Base-by-base conservation (phyloP, 2,113 vertebrate genomes). In the Petroica traversi region DNA sequence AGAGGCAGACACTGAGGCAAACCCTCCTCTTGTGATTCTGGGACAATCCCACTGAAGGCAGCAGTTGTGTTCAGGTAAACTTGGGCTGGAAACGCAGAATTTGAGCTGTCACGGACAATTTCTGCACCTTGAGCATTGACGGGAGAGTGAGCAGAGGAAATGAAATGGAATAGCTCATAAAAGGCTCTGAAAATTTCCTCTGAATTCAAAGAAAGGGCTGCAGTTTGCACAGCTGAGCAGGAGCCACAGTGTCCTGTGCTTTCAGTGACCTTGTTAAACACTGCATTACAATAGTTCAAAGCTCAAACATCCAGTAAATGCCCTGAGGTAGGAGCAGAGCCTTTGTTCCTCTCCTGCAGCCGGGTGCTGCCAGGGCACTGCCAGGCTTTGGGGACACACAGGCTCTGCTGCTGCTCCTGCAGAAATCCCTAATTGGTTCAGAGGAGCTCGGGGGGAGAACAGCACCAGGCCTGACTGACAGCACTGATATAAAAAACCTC, bases 381-480 rank as follows among this genome's bases (percentile, higher is more conserved):
- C 49, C 41, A 33, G 69, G 48, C 40, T 54, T 25, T 29, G 85
- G 72, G 68, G 23, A 43, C 86, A 41, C 41, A 41, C 31, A n/a
- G n/a, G n/a, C n/a, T n/a, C 85, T 8, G 64, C 85, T 2, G 0
- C 40, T 8, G 66, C 69, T 84, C 76, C 66, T 0, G 15, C 49
- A 73, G 71, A 69, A 96, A 83, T 20, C 25, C 26, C 85, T 88
- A 90, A 97, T 86, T 94, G 94, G 58, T 77, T 17, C 34, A 8
- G 4, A 58, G 7, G 31, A 88, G 75, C 92, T 29, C n/a, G 0
- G 2, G 63, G 55, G 40, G 29, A 84, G 67, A 88, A 40, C 25
- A 64, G 74, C 87, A 62, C 28, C 51, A 14, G 54, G 78, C 75
- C 85, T 80, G 84, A 90, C 15, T 59, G 85, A 78, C 89, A 88